Conservation (phyloP, 2,888 invertebrate genomes). For the Erebia palarica region DNA sequence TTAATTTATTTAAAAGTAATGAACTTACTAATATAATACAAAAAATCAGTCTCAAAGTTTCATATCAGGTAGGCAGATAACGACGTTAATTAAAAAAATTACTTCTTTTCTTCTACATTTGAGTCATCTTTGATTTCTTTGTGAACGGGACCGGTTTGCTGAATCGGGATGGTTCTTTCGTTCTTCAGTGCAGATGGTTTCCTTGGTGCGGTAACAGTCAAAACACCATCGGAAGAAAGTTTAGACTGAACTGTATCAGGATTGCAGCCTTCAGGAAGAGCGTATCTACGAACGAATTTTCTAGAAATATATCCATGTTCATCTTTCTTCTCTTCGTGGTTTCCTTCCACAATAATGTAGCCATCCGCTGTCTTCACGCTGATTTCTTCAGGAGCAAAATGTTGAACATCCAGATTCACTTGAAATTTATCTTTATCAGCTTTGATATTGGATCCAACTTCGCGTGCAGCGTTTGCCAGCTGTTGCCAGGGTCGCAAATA, state of each 20-base stretch:
- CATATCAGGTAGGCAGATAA: not conserved
- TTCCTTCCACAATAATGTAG: constrained; percentile 87
- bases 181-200: constrained; percentile 52
- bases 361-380: constrained; percentile 88
- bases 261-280: constrained; percentile 86
- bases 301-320: constrained; percentile 87
- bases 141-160: constrained; percentile 60
- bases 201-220: constrained; percentile 85
- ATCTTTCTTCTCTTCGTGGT: constrained; percentile 89
- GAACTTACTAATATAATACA: constrained; percentile 2
- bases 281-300: constrained; percentile 87
- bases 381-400: constrained; percentile 89
- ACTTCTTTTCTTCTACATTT: constrained; percentile 21
- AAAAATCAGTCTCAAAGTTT: constrained; percentile 32
- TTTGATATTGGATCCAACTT: constrained; percentile 79
- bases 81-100: too few relatives aligned
- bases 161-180: constrained; percentile 56
- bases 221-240: constrained; percentile 88
- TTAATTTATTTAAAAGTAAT: not conserved
- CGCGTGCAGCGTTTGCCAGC: constrained; percentile 70
- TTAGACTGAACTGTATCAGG: constrained; percentile 85
- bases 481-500: constrained; percentile 73
- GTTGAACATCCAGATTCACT: constrained; percentile 88
- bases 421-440: constrained; percentile 71
- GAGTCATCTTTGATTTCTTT: constrained; percentile 54